These are phyloP conservation scores for Sebastes taczanowskii DNA, from an alignment of 2,797 vertebrate genomes.

Conservation along the genomic window DNA sequence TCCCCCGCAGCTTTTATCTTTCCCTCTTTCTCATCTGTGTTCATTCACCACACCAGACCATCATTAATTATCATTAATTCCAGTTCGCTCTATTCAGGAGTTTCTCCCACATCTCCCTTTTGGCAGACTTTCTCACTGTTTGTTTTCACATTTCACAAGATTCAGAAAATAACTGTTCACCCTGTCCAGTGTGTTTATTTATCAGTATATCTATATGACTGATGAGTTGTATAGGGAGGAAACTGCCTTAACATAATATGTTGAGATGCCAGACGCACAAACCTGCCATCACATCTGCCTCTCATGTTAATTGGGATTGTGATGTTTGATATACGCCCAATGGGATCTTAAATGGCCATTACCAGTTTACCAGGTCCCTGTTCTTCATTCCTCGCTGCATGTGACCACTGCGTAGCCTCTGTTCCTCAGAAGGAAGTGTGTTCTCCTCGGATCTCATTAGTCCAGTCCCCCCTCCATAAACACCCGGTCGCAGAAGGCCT, in stretches of 20 bases:
- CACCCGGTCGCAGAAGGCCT: constrained; percentile 47
- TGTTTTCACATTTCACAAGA: constrained; percentile 11
- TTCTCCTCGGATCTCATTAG: constrained; percentile 70
- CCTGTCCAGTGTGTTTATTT: not conserved
- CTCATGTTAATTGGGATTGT: constrained; percentile 23
- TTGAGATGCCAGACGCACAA: not conserved
- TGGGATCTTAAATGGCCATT: constrained; percentile 27
- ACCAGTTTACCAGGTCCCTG: constrained; percentile 28
- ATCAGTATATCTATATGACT: not conserved
- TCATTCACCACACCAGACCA: constrained; percentile 25
- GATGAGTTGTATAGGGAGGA: not conserved
- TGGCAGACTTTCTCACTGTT: constrained; percentile 6
- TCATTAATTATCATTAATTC: constrained; percentile 55
- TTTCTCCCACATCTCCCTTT: constrained; percentile 22
- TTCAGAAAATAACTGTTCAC: not conserved
- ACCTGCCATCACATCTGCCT: constrained; percentile 15
- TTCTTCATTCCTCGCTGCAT: constrained; percentile 38
- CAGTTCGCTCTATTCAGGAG: not conserved
- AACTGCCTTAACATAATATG: not conserved
- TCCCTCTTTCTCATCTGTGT: constrained; percentile 23
- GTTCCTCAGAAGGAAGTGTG: constrained; percentile 50
- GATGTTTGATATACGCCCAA: constrained; percentile 22
- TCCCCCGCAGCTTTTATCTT: constrained; percentile 31
- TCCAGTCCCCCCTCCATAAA: constrained; percentile 56
- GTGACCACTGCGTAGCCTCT: constrained; percentile 30